These are phyloP conservation scores for Tetrao urogallus DNA, from an alignment of 2,113 vertebrate species.

Conservation along the genomic window DNA sequence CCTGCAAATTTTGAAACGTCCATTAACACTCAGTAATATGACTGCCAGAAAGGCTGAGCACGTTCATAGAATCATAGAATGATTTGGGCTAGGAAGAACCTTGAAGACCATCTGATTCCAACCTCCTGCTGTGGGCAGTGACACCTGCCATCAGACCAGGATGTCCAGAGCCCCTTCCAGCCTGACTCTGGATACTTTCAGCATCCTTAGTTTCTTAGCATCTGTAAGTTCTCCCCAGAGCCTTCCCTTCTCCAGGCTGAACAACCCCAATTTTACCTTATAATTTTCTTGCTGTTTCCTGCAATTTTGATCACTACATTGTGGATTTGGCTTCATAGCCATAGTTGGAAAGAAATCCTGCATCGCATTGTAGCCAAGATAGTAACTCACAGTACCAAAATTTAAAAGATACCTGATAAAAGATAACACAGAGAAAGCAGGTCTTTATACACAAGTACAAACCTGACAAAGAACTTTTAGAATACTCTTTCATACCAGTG, in stretches of 20 bases:
- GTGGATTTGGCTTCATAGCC: constrained; percentile 95
- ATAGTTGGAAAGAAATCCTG: constrained; percentile 97
- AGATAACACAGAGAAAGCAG: constrained; percentile 17
- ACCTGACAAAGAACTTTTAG: neutral
- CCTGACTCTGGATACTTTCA: neutral
- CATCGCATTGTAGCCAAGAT: constrained; percentile 98
- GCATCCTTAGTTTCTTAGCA: neutral
- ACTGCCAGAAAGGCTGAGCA: neutral
- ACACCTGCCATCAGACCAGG: neutral
- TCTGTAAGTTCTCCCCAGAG: neutral
- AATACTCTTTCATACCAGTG: neutral
- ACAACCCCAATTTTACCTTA: constrained; percentile 76
- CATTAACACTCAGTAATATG: neutral
- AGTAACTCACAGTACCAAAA: constrained; percentile 95
- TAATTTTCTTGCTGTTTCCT: constrained; percentile 88
- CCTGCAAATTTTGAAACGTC: neutral
- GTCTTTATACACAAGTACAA: neutral
- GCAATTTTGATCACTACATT: constrained; percentile 90
- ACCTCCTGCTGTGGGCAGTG: neutral
- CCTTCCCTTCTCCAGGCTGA: neutral
- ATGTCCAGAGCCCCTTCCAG: neutral
- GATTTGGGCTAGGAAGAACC: neutral
- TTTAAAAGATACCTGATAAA: constrained; percentile 87
- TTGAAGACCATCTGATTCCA: neutral
- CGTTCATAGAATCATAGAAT: neutral